These are phyloP conservation scores for Ciconia nigra DNA, from an alignment of 2,797 vertebrate genomes.

Conservation along the genomic window DNA sequence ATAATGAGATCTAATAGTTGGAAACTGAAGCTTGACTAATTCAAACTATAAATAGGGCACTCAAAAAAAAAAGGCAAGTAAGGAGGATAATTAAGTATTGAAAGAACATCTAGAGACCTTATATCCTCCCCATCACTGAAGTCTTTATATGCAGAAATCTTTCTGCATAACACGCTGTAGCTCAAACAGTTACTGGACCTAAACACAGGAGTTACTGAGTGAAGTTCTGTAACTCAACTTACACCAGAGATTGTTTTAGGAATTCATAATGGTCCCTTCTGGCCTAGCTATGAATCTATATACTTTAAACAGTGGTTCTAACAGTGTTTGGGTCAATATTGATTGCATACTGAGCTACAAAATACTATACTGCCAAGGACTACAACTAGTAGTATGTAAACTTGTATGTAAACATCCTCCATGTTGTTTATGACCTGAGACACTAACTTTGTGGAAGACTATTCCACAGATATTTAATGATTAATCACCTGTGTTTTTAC, in stretches of 20 bases:
- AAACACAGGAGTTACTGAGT: neutral
- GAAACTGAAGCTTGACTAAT: conserved; percentile 59
- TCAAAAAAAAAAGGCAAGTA: conserved; percentile 44
- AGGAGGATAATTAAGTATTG: conserved; percentile 53
- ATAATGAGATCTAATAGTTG: conserved; percentile 63
- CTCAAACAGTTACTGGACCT: neutral
- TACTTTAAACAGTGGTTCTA: neutral
- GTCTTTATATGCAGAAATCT: neutral
- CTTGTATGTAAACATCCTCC: neutral
- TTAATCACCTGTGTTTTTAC: neutral
- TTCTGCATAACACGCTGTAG: neutral
- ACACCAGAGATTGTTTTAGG: neutral
- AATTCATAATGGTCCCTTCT: neutral
- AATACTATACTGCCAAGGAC: neutral
- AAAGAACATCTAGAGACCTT: conserved; percentile 35
- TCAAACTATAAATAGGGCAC: conserved; percentile 64
- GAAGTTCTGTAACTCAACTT: neutral
- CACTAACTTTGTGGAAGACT: neutral
- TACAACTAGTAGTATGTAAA: neutral
- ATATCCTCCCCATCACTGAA: neutral
- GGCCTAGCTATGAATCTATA: neutral
- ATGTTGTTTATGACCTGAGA: neutral
- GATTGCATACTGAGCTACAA: neutral
- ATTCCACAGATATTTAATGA: neutral
- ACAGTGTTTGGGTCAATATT: neutral